These are phyloP conservation scores for Caranx ignobilis DNA, from an alignment of 2,113 vertebrate species.

Conservation along the genomic window DNA sequence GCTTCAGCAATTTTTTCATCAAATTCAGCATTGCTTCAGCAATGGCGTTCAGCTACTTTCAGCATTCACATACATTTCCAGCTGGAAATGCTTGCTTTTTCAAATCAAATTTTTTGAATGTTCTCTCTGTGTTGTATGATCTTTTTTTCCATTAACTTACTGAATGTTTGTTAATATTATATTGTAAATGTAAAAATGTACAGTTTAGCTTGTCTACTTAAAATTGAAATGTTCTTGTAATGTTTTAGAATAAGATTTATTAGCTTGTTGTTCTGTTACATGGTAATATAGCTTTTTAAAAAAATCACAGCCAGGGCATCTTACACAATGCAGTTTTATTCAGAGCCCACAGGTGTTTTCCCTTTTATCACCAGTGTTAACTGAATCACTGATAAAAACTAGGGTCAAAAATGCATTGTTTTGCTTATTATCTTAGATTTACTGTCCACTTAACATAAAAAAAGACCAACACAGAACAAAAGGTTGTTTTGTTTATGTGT, in stretches of 20 bases:
- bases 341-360: conserved; percentile 38
- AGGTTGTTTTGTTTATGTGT: not conserved
- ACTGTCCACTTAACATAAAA: conserved; percentile 4
- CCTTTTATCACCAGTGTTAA: conserved; percentile 38
- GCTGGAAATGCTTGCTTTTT: too few relatives aligned
- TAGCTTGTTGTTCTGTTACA: conserved; percentile 23
- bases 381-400: conserved; percentile 34
- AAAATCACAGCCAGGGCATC: conserved; percentile 13
- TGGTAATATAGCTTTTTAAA: conserved; percentile 35
- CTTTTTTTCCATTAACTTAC: not conserved
- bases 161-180: not conserved
- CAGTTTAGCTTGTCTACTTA: not conserved
- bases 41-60: too few relatives aligned
- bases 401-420: conserved; percentile 31
- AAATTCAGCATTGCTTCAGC: too few relatives aligned
- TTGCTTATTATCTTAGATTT: conserved; percentile 25
- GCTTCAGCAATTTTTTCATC: too few relatives aligned
- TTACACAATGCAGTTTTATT: conserved; percentile 43
- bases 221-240: conserved; percentile 15
- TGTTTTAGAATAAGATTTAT: conserved; percentile 39
- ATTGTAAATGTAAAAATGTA: conserved; percentile 3
- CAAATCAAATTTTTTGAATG: not conserved
- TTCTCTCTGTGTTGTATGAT: not conserved
- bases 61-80: too few relatives aligned
- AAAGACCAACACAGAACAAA: conserved; percentile 3